Percentiles rank a stretch among this genome's conserved stretches.
Conservation (phyloP, 2,113 vertebrate genomes). For the Ictalurus punctatus region DNA sequence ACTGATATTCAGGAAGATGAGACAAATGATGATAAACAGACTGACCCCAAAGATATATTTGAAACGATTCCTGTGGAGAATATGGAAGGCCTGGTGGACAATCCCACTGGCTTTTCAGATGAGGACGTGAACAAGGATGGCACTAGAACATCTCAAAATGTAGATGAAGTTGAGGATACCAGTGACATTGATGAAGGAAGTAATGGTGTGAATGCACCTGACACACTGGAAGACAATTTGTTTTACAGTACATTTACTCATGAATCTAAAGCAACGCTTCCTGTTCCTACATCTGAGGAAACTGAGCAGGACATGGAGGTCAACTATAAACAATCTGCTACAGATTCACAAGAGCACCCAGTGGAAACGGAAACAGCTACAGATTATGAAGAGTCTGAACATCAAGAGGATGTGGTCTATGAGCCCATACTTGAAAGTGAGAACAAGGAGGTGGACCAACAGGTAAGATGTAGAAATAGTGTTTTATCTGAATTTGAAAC, state of each 20-base stretch:
- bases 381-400: constrained; percentile 20
- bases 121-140: constrained; percentile 37
- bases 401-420: constrained; percentile 33
- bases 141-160: constrained; percentile 32
- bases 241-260: neutral
- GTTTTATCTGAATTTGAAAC: constrained; percentile 9
- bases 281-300: constrained; percentile 8
- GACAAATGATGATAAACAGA: constrained; percentile 26
- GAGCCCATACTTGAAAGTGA: constrained; percentile 38
- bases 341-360: constrained; percentile 7
- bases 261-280: constrained; percentile 22
- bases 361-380: constrained; percentile 13
- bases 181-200: constrained; percentile 35
- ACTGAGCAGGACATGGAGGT: constrained; percentile 22
- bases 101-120: constrained; percentile 25
- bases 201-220: constrained; percentile 9
- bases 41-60: constrained; percentile 2
- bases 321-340: neutral
- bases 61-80: neutral
- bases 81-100: constrained; percentile 4
- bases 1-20: constrained; percentile 39
- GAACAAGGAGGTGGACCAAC: constrained; percentile 35
- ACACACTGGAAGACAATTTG: constrained; percentile 35
- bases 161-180: constrained; percentile 34
- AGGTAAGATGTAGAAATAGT: constrained; percentile 60